Evolutionary conservation across 2,888 invertebrate genomes (phyloP), one percentile per base, ranked within the genome.

Genomic region (Gastracanthus pulcherrimus): DNA sequence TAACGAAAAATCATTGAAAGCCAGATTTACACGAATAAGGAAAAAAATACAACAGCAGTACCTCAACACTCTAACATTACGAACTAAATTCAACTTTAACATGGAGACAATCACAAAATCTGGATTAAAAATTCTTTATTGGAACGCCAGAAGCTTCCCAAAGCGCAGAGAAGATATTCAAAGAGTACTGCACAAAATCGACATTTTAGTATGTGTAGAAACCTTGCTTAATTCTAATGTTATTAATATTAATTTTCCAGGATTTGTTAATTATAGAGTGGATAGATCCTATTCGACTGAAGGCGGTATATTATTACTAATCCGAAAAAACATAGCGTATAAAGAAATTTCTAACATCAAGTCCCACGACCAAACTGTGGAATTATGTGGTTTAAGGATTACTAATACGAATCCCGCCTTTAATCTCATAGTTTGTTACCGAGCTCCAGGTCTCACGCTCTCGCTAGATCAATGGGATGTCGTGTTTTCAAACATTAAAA

Each of bases 1-100:
- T 7, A 36, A 36, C 7, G 36, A 36, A 36, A 36, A 36, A 36
- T 36, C 36, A 36, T 58, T 64, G 16, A 78, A 78, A 31, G 45
- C 16, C 38, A 60, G 64, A 13, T 72, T 62, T 62, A 51, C 72
- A 62, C 38, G 79, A 45, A 38, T 64, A 11, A n/a, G 45, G 16
- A 72, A 79, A 66, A 79, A 72, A 64, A 41, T 64, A 13, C 58
- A 77, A 48, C 3, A 36, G 4, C 48, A 48, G n/a, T n/a, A n/a
- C n/a, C n/a, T n/a, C n/a, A n/a, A n/a, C n/a, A n/a, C n/a, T n/a
- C 3, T n/a, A 13, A 9, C 3, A 48, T 48, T 48, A 4, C 4
- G 36, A 36, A 36, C 9, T 36, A 9, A 9, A 36, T 9, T 36
- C 36, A 26, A 11, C 26, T 29, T 26, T 9, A 60, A 60, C 5